Percentiles rank a stretch among this genome's conserved stretches.
phyloP scores from a whole-genome alignment of 1,140 invertebrate species.

The Bombus fervidus region DNA sequence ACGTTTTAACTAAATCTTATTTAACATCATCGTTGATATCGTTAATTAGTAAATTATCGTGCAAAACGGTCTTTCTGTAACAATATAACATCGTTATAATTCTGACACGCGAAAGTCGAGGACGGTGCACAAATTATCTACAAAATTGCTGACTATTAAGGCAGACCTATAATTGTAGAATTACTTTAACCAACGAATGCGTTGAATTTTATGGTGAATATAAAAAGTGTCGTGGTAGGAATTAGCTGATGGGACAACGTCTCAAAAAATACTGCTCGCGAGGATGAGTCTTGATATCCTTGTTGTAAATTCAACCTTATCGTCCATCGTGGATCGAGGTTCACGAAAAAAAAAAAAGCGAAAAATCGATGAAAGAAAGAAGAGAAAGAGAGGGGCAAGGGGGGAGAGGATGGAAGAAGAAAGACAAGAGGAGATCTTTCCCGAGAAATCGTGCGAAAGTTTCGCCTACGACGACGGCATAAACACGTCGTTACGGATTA shows the following conservation, averaged over 20 bases:
- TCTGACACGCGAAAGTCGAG: too few relatives aligned
- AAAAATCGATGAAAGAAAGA: background rate
- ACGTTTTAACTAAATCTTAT: too few relatives aligned
- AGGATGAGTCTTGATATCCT: background rate
- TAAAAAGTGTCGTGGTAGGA: background rate
- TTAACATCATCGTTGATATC: too few relatives aligned
- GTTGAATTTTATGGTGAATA: constrained; percentile 16
- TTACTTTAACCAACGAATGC: background rate
- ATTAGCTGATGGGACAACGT: background rate
- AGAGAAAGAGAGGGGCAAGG: background rate
- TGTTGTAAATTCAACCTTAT: constrained; percentile 23
- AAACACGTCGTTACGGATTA: constrained; percentile 66
- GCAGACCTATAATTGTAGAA: background rate
- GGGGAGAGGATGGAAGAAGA: background rate
- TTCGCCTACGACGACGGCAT: constrained; percentile 28
- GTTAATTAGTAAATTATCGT: too few relatives aligned
- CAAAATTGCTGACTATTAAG: too few relatives aligned
- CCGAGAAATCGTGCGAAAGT: constrained; percentile 45
- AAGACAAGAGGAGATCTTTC: background rate
- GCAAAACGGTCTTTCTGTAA: too few relatives aligned
- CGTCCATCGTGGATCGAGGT: background rate
- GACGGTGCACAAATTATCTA: too few relatives aligned
- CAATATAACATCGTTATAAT: too few relatives aligned
- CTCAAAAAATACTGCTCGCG: background rate
- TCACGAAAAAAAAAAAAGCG: background rate